Percentiles rank a stretch among this genome's conserved stretches.
These are phyloP conservation scores for Rhinogobio ventralis DNA, from an alignment of 2,797 vertebrate species.

Conservation along the genomic window DNA sequence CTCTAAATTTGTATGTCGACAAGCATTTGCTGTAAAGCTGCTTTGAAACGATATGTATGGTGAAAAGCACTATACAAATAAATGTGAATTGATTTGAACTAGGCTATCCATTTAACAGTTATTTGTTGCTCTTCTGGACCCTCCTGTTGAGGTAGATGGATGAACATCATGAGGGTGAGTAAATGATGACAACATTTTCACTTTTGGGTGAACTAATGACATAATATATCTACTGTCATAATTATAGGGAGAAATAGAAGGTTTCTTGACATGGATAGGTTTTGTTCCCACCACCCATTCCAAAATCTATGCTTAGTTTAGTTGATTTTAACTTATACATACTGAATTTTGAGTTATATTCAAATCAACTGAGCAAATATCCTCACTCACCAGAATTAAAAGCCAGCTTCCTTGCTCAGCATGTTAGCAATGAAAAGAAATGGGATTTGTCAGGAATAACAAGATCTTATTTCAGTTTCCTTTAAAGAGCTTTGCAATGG, in stretches of 20 bases:
- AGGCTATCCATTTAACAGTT: neutral
- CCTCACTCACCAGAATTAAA: conserved; percentile 48
- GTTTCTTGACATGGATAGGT: neutral
- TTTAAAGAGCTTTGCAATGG: conserved; percentile 61
- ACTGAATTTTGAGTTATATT: conserved; percentile 53
- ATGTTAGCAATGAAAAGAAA: conserved; percentile 54
- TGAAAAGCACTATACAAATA: neutral
- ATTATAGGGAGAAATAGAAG: conserved; percentile 3
- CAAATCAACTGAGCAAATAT: conserved; percentile 65
- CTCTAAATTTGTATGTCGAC: too few relatives aligned
- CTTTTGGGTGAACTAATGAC: neutral
- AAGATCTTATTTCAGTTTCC: conserved; percentile 58
- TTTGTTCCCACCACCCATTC: neutral
- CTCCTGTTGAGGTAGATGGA: neutral
- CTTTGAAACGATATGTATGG: neutral
- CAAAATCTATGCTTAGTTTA: conserved; percentile 4
- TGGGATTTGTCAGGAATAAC: conserved; percentile 55
- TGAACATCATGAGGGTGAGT: neutral
- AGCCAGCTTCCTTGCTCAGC: conserved; percentile 51
- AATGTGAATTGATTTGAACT: neutral
- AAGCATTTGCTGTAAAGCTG: too few relatives aligned
- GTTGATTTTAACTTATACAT: conserved; percentile 50
- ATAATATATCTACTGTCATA: neutral
- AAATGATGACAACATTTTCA: neutral
- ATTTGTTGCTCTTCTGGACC: neutral